Base-by-base conservation (phyloP, 2,888 invertebrate species). In the Slavum lentiscoides region DNA sequence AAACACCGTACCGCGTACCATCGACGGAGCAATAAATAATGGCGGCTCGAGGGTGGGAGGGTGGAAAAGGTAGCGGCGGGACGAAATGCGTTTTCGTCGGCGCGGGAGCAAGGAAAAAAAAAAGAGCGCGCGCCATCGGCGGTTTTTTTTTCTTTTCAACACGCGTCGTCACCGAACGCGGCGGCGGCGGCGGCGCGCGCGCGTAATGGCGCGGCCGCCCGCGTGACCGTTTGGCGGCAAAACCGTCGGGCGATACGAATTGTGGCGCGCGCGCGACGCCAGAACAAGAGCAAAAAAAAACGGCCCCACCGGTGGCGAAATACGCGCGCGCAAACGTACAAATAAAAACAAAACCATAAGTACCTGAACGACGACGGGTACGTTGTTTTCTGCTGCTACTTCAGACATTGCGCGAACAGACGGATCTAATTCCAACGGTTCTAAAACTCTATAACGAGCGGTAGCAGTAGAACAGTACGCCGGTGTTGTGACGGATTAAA, bases 201-300 rank as follows among this genome's bases (percentile, higher is more conserved):
- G 6, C n/a, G 21, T 2, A 17, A 64, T 55, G 68, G 49, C 49
- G 49, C 21, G 59, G 13, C 19, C 37, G 59, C 15, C 66, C 7
- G 61, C 72, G 43, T 21, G 15, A 23, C 61, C 55, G 66, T 76
- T 68, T 76, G 59, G 76, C 76, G 75, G 75, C 75, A 75, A 75
- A 75, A 53, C 7, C 11, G 30, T 8, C 23, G n/a, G n/a, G 23
- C 30, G 30, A 30, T n/a, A n/a, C 30, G 30, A 30, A 30, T 30
- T 30, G 30, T 30, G 30, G 30, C 30, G 30, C 30, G 30, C 30
- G 30, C 69, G 11, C n/a, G 13, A 30, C n/a, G 23, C 30, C 2
- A 30, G 30, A 30, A 4, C 30, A 30, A 30, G 30, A 30, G 15
- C 30, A 43, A 43, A 9, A 43, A 43, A 43, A n/a, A n/a, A n/a